Evolutionary conservation across 2,888 invertebrate species (phyloP), one percentile per base, ranked within the genome.

Genomic region (Rotaria sp.): DNA sequence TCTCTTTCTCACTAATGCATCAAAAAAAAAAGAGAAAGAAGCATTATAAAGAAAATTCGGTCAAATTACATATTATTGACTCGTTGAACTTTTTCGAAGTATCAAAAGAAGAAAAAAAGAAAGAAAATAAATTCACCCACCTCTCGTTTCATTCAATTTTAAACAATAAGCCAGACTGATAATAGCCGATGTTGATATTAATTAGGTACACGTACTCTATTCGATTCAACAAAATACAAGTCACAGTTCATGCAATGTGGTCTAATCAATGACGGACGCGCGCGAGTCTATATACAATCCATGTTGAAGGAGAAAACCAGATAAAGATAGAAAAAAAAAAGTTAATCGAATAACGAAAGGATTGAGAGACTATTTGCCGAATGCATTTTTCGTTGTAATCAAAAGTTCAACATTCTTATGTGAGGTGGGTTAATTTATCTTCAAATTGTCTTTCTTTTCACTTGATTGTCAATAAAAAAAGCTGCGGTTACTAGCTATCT

Each of bases 11-110:
- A 52, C 52, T 52, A 52, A 52, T 52, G 52, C 52, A 52, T 52
- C 52, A 3, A 13, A 67, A 35, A 59, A 2, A 11, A 18, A 67
- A 2, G 15, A 30, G 15, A 30, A 67, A 30, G 67, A 67, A 67
- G 35, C 67, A 67, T 67, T 67, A 67, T 18, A 67, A 67, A 11
- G 11, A 15, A 30, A 30, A 18, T 67, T 30, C 67, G 67, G 67
- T 67, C 67, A 67, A 67, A 67, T 67, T 67, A 67, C 67, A 67
- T 67, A 67, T 67, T 67, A 67, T 67, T 35, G 67, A 15, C 67
- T 67, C 67, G 30, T 67, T 67, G 67, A 67, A 67, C 67, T 21
- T 35, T 67, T 67, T 67, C 35, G 67, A 18, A 35, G 35, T 67
- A 67, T 52, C 24, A 24, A 21, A 8, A 52, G 24, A 52, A 52